Conservation (phyloP, 2,113 vertebrate species). For the Nesoenas mayeri region DNA sequence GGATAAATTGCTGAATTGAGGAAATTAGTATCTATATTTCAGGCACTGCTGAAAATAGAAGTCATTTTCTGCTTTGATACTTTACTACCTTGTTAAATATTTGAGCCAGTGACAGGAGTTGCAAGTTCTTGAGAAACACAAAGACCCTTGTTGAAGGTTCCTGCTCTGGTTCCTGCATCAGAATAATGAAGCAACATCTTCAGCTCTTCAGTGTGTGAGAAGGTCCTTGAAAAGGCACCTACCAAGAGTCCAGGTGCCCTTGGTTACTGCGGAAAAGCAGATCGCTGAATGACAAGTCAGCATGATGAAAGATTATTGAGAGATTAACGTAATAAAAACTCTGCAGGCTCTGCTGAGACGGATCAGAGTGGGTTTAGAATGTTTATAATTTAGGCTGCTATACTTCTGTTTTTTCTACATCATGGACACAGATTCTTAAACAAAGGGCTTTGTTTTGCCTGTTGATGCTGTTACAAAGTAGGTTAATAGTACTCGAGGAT, state of each 20-base stretch:
- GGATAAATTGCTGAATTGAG: neutral
- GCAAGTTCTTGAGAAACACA: accelerated
- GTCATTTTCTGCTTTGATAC: neutral
- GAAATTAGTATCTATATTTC: neutral
- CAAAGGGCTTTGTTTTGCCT: neutral
- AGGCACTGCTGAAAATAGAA: neutral
- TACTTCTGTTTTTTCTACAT: neutral
- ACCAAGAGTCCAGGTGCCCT: neutral
- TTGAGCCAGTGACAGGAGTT: neutral
- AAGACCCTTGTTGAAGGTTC: neutral
- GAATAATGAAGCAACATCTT: neutral
- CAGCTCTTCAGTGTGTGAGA: neutral
- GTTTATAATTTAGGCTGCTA: neutral
- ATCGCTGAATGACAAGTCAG: neutral
- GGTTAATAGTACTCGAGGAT: neutral
- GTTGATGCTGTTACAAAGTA: neutral
- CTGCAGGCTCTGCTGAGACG: constrained; percentile 6
- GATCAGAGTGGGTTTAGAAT: constrained; percentile 39
- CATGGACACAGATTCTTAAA: neutral
- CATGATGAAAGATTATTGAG: constrained; percentile 41
- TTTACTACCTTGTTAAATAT: neutral
- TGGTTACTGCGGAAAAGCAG: neutral
- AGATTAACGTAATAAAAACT: constrained; percentile 31
- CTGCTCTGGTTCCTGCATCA: neutral
- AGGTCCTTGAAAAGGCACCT: neutral